A percentile compares a stretch with the other conserved stretches of the same genome.
phyloP scores from a whole-genome alignment of 2,113 vertebrate species.

The Thunnus maccoyii region DNA sequence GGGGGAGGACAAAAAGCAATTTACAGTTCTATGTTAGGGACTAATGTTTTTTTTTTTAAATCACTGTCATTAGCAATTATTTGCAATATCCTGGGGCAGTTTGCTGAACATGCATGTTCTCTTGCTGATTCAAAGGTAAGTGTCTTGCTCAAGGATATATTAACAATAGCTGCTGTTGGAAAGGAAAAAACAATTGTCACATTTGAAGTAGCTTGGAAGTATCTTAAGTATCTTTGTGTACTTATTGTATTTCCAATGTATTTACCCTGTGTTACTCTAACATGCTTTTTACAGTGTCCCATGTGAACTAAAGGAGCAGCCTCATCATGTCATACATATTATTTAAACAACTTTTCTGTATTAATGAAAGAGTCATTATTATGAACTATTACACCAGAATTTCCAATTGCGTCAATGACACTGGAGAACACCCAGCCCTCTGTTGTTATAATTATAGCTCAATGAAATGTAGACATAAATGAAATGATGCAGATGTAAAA shows the following conservation, averaged over 20 bases:
- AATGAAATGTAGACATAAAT: constrained; percentile 73
- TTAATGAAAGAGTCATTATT: constrained; percentile 68
- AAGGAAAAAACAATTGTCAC: background rate
- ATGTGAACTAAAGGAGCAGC: constrained; percentile 12
- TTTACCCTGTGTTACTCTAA: constrained; percentile 18
- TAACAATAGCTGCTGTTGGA: constrained; percentile 10
- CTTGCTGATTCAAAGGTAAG: constrained; percentile 19
- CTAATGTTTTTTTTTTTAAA: constrained; percentile 25
- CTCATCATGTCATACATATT: constrained; percentile 39
- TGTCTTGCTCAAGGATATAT: constrained; percentile 14
- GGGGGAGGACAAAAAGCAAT: background rate
- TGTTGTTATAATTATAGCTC: constrained; percentile 72
- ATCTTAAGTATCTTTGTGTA: background rate
- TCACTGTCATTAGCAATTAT: constrained; percentile 40
- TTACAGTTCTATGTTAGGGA: background rate
- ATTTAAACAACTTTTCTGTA: constrained; percentile 61
- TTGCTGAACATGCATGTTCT: constrained; percentile 19
- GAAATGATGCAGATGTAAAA: constrained; percentile 67
- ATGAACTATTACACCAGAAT: constrained; percentile 67
- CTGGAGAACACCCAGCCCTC: constrained; percentile 66
- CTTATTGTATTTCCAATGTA: constrained; percentile 23
- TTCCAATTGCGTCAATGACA: constrained; percentile 65
- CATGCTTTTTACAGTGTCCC: constrained; percentile 34
- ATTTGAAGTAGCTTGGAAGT: background rate
- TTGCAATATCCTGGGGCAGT: constrained; percentile 21